These are phyloP conservation scores for Nasalis larvatus DNA, from an alignment of 2,113 vertebrate genomes.

Conservation along the genomic window DNA sequence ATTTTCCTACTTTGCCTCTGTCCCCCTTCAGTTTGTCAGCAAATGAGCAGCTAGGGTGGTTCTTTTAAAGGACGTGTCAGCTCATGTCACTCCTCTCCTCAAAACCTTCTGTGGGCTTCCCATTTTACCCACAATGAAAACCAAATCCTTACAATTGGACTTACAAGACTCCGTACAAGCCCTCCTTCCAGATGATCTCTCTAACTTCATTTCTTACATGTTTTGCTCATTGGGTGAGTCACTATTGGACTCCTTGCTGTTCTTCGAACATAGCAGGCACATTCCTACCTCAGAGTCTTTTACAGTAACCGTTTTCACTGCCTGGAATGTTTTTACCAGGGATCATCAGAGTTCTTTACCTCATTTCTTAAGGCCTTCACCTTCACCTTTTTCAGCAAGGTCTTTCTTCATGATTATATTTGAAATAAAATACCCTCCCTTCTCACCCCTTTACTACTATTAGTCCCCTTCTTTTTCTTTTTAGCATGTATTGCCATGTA, in stretches of 20 bases:
- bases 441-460: neutral
- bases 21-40: neutral
- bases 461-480: slow-evolving; percentile 12
- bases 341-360: neutral
- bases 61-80: neutral
- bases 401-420: neutral
- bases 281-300: neutral
- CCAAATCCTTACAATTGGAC: neutral
- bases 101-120: neutral
- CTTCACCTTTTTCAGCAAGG: neutral
- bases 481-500: neutral
- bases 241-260: neutral
- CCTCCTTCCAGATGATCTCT: neutral
- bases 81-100: neutral
- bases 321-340: neutral
- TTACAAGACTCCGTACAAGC: neutral
- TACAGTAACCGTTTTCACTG: neutral
- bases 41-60: neutral
- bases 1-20: neutral
- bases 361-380: neutral
- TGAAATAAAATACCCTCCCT: neutral
- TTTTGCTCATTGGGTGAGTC: neutral
- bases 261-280: neutral
- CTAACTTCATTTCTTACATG: neutral
- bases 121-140: neutral